Percentiles rank a stretch among this genome's conserved stretches.
These are phyloP conservation scores for Leptodactylus fuscus DNA, from an alignment of 2,113 vertebrate genomes.

Conservation along the genomic window DNA sequence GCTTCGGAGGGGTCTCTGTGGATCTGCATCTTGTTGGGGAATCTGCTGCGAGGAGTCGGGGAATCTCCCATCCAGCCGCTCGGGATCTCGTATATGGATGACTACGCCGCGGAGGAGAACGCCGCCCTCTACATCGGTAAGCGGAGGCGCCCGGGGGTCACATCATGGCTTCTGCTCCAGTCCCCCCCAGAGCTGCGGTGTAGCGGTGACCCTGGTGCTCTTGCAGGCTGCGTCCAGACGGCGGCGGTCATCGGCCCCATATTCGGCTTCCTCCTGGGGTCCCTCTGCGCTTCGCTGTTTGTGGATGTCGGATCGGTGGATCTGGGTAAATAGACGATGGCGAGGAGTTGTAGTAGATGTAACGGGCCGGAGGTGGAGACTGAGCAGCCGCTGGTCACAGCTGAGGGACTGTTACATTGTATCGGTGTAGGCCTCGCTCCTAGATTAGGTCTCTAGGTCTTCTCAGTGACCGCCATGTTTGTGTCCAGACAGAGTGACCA, in stretches of 20 bases:
- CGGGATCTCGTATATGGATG: constrained; percentile 92
- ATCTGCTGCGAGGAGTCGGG: constrained; percentile 91
- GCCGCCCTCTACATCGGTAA: constrained; percentile 91
- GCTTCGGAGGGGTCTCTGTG: constrained; percentile 84
- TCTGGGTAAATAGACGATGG: constrained; percentile 78
- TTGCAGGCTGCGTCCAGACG: constrained; percentile 87
- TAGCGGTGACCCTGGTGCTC: not conserved
- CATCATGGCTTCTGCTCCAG: not conserved
- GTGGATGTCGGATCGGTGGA: constrained; percentile 91
- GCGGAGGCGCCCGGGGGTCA: too few species aligned
- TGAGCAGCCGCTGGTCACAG: too few species aligned
- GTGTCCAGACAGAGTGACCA: constrained; percentile 78
- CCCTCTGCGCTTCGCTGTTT: constrained; percentile 88
- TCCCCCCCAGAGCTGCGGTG: not conserved
- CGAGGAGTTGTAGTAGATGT: too few species aligned
- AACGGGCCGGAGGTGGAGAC: too few species aligned
- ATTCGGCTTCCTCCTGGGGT: constrained; percentile 92
- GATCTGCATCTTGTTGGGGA: constrained; percentile 91
- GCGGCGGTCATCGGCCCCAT: constrained; percentile 90
- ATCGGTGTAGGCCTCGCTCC: too few species aligned
- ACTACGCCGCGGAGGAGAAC: constrained; percentile 87
- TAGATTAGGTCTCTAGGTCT: too few species aligned
- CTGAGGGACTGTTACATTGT: too few species aligned
- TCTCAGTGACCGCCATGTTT: not conserved
- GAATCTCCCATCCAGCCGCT: constrained; percentile 93